Percentiles rank a stretch among this genome's conserved stretches.
Evolutionary conservation across 2,888 invertebrate species (phyloP).

Genomic region (Metalampra italica): DNA sequence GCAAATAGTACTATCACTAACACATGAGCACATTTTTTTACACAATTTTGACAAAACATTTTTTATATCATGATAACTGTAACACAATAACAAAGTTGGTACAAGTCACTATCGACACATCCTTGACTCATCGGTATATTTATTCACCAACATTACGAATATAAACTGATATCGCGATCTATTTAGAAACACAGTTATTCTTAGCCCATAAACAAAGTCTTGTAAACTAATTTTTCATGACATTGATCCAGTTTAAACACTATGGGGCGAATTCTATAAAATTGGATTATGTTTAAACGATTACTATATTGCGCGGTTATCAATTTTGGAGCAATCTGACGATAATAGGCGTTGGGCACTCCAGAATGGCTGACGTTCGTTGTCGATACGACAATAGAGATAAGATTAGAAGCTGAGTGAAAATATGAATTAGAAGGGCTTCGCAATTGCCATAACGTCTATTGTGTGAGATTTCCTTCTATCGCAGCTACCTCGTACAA

Average conservation of each 20-base stretch:
- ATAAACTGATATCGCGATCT: neutral
- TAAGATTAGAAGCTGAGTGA: slow-evolving; percentile 17
- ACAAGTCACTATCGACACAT: neutral
- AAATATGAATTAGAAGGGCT: slow-evolving; percentile 18
- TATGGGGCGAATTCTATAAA: neutral
- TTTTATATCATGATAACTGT: neutral
- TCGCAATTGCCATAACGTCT: too few relatives aligned
- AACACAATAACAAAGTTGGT: neutral
- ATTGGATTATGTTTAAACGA: too few relatives aligned
- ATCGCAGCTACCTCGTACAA: too few relatives aligned
- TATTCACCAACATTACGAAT: neutral
- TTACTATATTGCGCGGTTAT: slow-evolving; percentile 26
- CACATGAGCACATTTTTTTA: neutral
- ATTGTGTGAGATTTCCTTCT: too few relatives aligned
- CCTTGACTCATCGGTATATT: neutral
- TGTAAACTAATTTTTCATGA: neutral
- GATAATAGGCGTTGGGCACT: slow-evolving; percentile 33
- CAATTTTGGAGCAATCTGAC: slow-evolving; percentile 33
- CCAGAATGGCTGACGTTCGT: slow-evolving; percentile 27
- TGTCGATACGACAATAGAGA: slow-evolving; percentile 22
- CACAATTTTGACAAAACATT: neutral
- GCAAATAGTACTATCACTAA: neutral
- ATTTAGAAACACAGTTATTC: neutral
- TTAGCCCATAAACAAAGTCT: neutral
- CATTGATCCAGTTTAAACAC: neutral